Evolutionary conservation across 2,888 invertebrate species (phyloP).

Genomic region (Netelia inedita): DNA sequence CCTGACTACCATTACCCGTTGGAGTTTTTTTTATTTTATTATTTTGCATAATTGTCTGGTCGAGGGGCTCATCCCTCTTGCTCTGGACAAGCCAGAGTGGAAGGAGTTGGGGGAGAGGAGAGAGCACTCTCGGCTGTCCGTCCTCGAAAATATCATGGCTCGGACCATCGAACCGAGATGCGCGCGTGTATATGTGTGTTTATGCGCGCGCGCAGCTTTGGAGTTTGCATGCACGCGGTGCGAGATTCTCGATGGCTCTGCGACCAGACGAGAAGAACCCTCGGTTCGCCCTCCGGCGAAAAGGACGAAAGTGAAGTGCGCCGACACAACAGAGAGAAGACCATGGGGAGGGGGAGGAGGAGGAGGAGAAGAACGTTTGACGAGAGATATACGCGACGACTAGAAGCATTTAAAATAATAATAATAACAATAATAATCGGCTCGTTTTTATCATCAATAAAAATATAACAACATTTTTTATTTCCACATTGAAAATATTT

Average conservation of each 20-base stretch:
- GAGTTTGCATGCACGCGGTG: constrained; percentile 49
- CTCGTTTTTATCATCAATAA: no score
- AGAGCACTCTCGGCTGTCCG: constrained; percentile 24
- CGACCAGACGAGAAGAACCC: constrained; percentile 51
- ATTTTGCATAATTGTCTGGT: no score
- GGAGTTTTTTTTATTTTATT: no score
- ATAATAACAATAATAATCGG: not conserved
- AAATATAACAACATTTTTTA: not conserved
- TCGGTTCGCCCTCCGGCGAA: constrained; percentile 30
- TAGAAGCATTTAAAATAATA: not conserved
- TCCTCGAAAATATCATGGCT: constrained; percentile 46
- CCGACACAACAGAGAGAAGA: constrained; percentile 6
- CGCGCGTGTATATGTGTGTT: constrained; percentile 12
- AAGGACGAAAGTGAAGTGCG: constrained; percentile 46
- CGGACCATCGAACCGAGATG: constrained; percentile 29
- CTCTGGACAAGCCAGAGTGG: constrained; percentile 57
- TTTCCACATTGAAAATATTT: not conserved
- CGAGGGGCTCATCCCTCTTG: no score
- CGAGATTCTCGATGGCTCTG: not conserved
- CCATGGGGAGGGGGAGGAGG: not conserved
- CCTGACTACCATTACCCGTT: not conserved
- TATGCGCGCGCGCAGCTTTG: not conserved
- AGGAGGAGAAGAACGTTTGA: not conserved
- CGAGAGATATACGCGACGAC: constrained; percentile 1
- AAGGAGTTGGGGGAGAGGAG: constrained; percentile 1